Evolutionary conservation across 2,888 invertebrate genomes (phyloP).

Genomic region (Aporophyla nigra): DNA sequence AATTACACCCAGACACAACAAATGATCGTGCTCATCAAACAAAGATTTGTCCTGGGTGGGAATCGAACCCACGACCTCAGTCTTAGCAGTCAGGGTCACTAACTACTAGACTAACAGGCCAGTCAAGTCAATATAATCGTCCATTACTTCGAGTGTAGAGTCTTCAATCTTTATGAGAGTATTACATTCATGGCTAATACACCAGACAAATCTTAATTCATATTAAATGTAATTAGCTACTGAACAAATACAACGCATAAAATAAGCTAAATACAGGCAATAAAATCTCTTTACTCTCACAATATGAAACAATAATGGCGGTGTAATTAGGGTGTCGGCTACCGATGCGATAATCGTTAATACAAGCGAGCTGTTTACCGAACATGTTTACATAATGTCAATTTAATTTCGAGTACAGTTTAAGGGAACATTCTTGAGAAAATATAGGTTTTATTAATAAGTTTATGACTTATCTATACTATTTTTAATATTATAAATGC

Average conservation of each 20-base stretch:
- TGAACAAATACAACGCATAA: slow-evolving; percentile 21
- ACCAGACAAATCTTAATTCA: neutral
- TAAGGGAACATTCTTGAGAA: slow-evolving; percentile 27
- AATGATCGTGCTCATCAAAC: too few species aligned
- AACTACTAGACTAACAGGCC: too few species aligned
- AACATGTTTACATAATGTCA: slow-evolving; percentile 46
- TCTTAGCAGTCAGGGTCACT: too few species aligned
- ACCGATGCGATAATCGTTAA: slow-evolving; percentile 50
- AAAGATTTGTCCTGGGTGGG: too few species aligned
- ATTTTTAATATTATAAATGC: too few species aligned
- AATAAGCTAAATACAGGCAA: slow-evolving; percentile 40
- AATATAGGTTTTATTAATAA: slow-evolving; percentile 25
- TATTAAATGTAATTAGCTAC: slow-evolving; percentile 5
- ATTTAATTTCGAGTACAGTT: slow-evolving; percentile 40
- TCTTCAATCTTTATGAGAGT: too few species aligned
- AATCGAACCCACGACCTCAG: too few species aligned
- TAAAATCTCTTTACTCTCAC: slow-evolving; percentile 35
- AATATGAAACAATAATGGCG: slow-evolving; percentile 38
- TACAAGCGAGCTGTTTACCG: slow-evolving; percentile 30
- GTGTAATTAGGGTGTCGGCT: slow-evolving; percentile 46
- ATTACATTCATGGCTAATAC: neutral
- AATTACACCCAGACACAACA: too few species aligned
- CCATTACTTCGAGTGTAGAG: too few species aligned
- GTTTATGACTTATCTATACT: neutral
- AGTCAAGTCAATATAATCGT: too few species aligned